Conservation (phyloP, 53 echinoderm and acorn worm genomes). For the Holothuria scabra region DNA sequence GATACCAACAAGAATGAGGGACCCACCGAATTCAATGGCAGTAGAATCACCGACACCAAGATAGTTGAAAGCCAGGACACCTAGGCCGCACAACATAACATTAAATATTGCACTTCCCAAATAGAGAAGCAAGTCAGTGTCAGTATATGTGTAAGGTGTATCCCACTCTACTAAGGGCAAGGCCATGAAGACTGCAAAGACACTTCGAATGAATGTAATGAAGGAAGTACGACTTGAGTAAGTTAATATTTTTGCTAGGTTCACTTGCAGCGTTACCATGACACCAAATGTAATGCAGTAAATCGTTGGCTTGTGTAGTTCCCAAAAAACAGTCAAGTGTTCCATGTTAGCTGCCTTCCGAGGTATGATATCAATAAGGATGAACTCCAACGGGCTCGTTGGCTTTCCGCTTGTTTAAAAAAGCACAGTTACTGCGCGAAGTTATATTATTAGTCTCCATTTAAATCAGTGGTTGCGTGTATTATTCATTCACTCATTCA, state of each 20-base stretch:
- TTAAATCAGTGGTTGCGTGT: no score
- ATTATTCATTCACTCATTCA: no score
- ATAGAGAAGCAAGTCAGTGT: background rate
- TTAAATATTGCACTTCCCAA: background rate
- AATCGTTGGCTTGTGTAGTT: background rate
- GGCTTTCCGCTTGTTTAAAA: no score
- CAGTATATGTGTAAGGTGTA: background rate
- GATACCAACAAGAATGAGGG: background rate
- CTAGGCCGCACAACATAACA: background rate
- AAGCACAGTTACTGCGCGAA: no score
- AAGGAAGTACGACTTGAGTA: background rate
- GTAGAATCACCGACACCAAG: conserved; percentile 15
- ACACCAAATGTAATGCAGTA: background rate
- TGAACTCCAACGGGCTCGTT: no score
- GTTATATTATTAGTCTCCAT: no score
- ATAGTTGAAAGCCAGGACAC: background rate
- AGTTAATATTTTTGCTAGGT: background rate
- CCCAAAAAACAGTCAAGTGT: no score
- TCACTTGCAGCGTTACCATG: background rate
- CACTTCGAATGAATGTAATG: background rate
- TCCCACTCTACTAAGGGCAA: background rate
- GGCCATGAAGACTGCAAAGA: background rate
- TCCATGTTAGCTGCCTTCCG: no score
- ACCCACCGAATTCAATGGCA: background rate
- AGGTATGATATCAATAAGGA: no score